A percentile compares a stretch with the other conserved stretches of the same genome.
Evolutionary conservation across 2,113 vertebrate genomes (phyloP).

Genomic region (Anoura caudifer): DNA sequence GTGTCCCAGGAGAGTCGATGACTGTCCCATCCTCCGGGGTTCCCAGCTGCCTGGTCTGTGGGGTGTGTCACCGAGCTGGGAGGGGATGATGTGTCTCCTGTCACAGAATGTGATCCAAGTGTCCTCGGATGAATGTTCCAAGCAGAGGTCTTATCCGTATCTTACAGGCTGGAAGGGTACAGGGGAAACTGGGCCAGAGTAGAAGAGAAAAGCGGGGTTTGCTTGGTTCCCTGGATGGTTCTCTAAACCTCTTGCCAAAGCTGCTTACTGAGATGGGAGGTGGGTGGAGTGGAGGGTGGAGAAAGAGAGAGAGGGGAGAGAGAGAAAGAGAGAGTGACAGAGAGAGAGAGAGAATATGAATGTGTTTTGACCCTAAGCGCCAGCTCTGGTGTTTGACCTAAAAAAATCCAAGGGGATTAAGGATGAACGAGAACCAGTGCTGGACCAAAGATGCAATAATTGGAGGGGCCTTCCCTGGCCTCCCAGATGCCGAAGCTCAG

Average conservation of each 20-base stretch:
- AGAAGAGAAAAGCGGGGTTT: background rate
- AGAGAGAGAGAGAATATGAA: background rate
- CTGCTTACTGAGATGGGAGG: slow-evolving; percentile 59
- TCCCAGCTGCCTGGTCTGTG: background rate
- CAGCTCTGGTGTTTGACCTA: slow-evolving; percentile 63
- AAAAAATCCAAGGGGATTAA: slow-evolving; percentile 66
- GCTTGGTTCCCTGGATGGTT: slow-evolving; percentile 26
- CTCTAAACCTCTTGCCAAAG: slow-evolving; percentile 67
- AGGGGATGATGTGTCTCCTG: background rate
- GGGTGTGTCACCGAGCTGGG: background rate
- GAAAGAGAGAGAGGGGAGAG: background rate
- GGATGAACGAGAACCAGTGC: background rate
- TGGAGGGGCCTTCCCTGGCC: background rate
- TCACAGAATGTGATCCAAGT: slow-evolving; percentile 40
- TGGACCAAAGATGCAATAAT: background rate
- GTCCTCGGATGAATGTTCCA: background rate
- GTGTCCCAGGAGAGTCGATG: background rate
- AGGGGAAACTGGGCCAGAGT: slow-evolving; percentile 42
- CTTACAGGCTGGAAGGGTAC: background rate
- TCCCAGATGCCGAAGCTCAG: background rate
- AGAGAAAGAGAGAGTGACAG: background rate
- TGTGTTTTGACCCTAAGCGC: slow-evolving; percentile 32
- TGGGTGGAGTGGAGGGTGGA: too few relatives aligned
- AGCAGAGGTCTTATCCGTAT: background rate
- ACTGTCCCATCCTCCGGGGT: background rate